Base-by-base conservation (phyloP, 2,797 vertebrate genomes). In the Gallirallus australis region DNA sequence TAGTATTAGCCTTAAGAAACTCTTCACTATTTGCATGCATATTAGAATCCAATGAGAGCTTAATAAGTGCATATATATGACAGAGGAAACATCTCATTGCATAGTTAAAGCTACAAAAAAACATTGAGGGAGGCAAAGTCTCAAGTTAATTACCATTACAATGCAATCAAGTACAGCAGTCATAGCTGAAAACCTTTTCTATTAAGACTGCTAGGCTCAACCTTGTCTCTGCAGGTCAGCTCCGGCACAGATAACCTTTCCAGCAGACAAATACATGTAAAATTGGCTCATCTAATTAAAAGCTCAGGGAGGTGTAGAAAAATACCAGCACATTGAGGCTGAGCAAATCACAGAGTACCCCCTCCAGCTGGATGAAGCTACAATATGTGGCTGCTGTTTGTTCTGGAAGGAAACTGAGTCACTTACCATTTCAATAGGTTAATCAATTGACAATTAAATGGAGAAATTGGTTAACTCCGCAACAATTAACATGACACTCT, bases 401-500 rank as follows among this genome's bases (percentile, higher is more conserved):
- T 97, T 98, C 98, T 98, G 97, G 98, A 98, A 98, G 98, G 98
- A 98, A 98, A 98, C 98, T 98, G 98, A 98, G 98, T 98, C 98
- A 98, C 97, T 98, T 98, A 98, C 98, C 98, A 98, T 98, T 98
- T 98, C 98, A 98, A 98, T 98, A 98, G 98, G 98, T 98, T 98
- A 98, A 98, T 98, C 98, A 98, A 98, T 98, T 98, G 97, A 97
- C 98, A 98, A 98, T 98, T 98, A 98, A 98, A 98, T 97, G 97
- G 97, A 98, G 98, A 98, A 98, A 98, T 98, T 98, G 98, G 98
- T 98, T 98, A 98, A 98, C 98, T 98, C 97, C 20, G 97, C 98
- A 98, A 98, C 98, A 98, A 98, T 98, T 98, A 98, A 98, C 98
- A 98, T 97, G 98, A 98, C 98, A 98, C 98, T 98, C 98, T 97